These are phyloP conservation scores for Brachionus asplanchnoidis DNA, from an alignment of 1,140 invertebrate species.

Conservation along the genomic window DNA sequence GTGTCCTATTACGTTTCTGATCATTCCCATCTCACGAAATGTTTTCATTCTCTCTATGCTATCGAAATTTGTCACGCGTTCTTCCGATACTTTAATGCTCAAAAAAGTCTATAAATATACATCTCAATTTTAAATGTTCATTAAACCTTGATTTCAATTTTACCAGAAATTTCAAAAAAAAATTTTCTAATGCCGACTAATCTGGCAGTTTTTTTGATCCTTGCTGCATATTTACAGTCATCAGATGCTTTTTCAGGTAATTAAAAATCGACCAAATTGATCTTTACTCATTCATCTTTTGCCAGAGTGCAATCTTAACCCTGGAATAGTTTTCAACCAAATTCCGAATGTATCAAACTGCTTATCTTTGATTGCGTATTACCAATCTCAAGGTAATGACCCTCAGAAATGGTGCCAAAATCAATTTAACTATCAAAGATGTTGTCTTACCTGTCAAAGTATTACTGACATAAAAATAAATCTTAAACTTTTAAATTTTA, in stretches of 20 bases:
- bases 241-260: constrained; percentile 3
- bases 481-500: neutral
- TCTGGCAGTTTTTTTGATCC: neutral
- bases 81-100: neutral
- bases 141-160: neutral
- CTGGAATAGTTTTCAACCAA: neutral
- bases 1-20: neutral
- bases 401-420: constrained; percentile 32
- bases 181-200: neutral
- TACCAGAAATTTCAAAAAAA: neutral
- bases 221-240: neutral
- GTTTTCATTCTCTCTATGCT: neutral
- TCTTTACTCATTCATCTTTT: neutral
- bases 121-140: neutral
- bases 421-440: constrained; percentile 15
- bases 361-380: neutral
- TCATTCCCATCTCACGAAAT: constrained; percentile 11
- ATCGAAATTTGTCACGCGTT: neutral
- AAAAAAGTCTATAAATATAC: neutral
- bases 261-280: neutral
- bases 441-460: constrained; percentile 40
- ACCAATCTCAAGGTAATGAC: neutral
- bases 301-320: neutral
- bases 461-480: neutral
- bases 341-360: constrained; percentile 3